Conservation (phyloP, 1,140 invertebrate species). For the Tetragonula clypearis region DNA sequence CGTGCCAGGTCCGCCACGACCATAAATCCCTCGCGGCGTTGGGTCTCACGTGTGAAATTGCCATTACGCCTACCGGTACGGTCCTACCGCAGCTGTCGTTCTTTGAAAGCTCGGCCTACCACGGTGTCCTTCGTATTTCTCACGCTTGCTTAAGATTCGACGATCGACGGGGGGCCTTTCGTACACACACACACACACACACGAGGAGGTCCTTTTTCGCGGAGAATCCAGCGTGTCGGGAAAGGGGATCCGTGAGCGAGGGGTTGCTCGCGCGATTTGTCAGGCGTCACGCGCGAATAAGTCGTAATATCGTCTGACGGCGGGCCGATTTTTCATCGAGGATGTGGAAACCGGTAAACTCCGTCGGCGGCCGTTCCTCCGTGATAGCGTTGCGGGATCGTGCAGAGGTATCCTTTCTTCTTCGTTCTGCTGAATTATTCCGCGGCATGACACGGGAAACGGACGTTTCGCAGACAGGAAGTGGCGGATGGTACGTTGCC, state of each 20-base stretch:
- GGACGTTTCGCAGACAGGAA: background rate
- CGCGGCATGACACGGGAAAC: background rate
- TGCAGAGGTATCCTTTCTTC: background rate
- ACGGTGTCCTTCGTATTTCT: slow-evolving; percentile 46
- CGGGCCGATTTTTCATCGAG: slow-evolving; percentile 6
- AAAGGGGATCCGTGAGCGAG: background rate
- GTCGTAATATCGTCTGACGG: slow-evolving; percentile 36
- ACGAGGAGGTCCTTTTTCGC: background rate
- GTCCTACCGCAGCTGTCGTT: slow-evolving; percentile 56
- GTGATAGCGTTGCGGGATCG: slow-evolving; percentile 8
- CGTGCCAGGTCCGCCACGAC: slow-evolving; percentile 32
- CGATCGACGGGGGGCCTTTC: slow-evolving; percentile 6
- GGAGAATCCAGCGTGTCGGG: background rate
- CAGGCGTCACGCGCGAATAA: slow-evolving; percentile 25
- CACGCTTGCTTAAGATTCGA: slow-evolving; percentile 42
- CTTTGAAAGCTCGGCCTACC: slow-evolving; percentile 10
- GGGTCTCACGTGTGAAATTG: slow-evolving; percentile 65
- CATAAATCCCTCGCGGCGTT: slow-evolving; percentile 62
- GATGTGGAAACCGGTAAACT: background rate
- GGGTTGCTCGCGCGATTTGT: slow-evolving; percentile 31
- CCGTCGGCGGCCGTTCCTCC: background rate
- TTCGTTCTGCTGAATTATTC: background rate
- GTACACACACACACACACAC: too few species aligned
- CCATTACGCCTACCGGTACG: slow-evolving; percentile 46
- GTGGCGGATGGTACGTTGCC: background rate